These are phyloP conservation scores for Zaprionus camerounensis DNA, from an alignment of 1,140 invertebrate species.

Conservation along the genomic window DNA sequence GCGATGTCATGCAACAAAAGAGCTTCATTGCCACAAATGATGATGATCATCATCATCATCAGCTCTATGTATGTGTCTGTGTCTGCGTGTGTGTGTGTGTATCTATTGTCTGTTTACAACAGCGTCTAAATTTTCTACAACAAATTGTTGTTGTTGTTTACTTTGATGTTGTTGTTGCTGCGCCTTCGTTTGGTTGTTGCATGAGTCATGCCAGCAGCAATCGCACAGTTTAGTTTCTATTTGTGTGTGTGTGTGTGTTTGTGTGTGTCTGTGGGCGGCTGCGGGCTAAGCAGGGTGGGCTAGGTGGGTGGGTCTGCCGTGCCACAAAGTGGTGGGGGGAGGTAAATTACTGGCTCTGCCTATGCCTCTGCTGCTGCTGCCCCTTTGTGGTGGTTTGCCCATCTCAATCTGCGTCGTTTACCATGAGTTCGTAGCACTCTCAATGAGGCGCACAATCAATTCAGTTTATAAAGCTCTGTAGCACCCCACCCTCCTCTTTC, in stretches of 20 bases:
- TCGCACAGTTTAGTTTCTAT: constrained; percentile 68
- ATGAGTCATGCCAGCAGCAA: constrained; percentile 75
- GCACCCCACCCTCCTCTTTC: not conserved
- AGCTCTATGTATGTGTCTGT: constrained; percentile 30
- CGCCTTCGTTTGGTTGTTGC: constrained; percentile 74
- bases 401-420: constrained; percentile 54
- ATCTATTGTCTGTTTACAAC: constrained; percentile 63
- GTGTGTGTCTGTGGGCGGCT: constrained; percentile 36
- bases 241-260: constrained; percentile 23
- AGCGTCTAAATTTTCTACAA: constrained; percentile 79
- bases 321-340: not conserved
- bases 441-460: constrained; percentile 75
- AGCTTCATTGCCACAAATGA: constrained; percentile 64
- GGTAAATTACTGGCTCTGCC: not conserved
- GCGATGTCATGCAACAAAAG: constrained; percentile 80
- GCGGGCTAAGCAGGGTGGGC: constrained; percentile 57
- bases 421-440: constrained; percentile 75
- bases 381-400: constrained; percentile 35
- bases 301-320: constrained; percentile 24
- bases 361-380: not conserved
- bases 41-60: constrained; percentile 49
- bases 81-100: constrained; percentile 47
- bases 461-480: constrained; percentile 41
- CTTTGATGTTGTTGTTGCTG: constrained; percentile 61
- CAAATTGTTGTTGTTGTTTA: constrained; percentile 78